Evolutionary conservation across 2,113 vertebrate genomes (phyloP).

Genomic region (Lophochroa leadbeateri): DNA sequence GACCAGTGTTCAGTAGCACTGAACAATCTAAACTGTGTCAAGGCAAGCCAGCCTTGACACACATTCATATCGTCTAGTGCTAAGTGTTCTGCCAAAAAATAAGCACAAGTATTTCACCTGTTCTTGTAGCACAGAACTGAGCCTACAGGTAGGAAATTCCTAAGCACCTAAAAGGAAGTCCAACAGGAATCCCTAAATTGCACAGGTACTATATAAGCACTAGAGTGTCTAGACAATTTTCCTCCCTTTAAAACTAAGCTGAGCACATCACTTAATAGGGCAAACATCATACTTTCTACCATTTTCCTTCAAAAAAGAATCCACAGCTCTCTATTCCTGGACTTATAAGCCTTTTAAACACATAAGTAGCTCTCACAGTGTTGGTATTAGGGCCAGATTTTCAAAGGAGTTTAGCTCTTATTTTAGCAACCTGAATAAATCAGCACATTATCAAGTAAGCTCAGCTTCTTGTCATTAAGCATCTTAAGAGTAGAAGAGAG

Average conservation of each 20-base stretch:
- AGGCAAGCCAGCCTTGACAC: background rate
- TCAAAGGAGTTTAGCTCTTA: background rate
- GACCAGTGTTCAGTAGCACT: background rate
- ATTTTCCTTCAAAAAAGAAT: background rate
- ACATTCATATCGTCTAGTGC: background rate
- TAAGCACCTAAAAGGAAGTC: background rate
- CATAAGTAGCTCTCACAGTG: slow-evolving; percentile 27
- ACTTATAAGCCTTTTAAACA: slow-evolving; percentile 45
- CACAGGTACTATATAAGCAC: too few relatives aligned
- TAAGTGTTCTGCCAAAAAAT: background rate
- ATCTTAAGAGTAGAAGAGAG: background rate
- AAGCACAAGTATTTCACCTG: background rate
- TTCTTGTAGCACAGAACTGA: background rate
- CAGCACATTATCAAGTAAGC: background rate
- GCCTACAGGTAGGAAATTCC: background rate
- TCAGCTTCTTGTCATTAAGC: background rate
- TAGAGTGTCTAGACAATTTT: background rate
- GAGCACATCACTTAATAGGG: background rate
- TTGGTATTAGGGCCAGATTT: background rate
- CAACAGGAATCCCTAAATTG: background rate
- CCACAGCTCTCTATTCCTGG: background rate
- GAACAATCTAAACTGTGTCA: background rate
- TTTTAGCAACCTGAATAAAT: slow-evolving; percentile 32
- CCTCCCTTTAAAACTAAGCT: background rate
- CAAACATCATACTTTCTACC: background rate